Conservation (phyloP, 2,113 vertebrate species). For the Mastomys coucha region DNA sequence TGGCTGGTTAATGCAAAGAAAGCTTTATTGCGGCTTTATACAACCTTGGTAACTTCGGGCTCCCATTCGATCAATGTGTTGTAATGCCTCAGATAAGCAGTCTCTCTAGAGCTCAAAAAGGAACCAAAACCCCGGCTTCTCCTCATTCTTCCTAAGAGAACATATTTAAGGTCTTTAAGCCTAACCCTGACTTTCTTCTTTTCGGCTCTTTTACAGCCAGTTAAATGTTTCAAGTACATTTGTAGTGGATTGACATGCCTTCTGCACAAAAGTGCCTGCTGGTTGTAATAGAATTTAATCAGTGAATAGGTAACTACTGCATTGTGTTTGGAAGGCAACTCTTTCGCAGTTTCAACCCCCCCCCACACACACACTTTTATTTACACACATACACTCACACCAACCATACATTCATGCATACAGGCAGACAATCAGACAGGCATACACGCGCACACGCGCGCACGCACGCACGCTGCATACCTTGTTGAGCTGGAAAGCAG, state of each 20-base stretch:
- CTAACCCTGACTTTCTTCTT: background rate
- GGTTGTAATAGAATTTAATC: slow-evolving; percentile 7
- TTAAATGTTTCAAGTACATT: background rate
- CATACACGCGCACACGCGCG: background rate
- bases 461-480: background rate
- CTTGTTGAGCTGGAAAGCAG: background rate
- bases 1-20: slow-evolving; percentile 89
- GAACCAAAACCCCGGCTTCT: slow-evolving; percentile 12
- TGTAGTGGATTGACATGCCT: background rate
- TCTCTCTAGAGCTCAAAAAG: background rate
- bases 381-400: background rate
- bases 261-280: background rate
- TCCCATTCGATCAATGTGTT: slow-evolving; percentile 77
- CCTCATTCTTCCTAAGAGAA: background rate
- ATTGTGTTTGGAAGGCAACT: slow-evolving; percentile 3
- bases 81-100: slow-evolving; percentile 76
- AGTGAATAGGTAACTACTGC: background rate
- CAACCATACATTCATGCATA: too few relatives aligned
- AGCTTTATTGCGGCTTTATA: slow-evolving; percentile 87
- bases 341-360: background rate
- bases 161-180: background rate
- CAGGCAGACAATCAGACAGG: background rate
- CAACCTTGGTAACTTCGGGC: slow-evolving; percentile 84
- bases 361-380: background rate
- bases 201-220: background rate